Evolutionary conservation across 2,113 vertebrate species (phyloP), one percentile per base, ranked within the genome.

Genomic region (Serilophus lunatus): DNA sequence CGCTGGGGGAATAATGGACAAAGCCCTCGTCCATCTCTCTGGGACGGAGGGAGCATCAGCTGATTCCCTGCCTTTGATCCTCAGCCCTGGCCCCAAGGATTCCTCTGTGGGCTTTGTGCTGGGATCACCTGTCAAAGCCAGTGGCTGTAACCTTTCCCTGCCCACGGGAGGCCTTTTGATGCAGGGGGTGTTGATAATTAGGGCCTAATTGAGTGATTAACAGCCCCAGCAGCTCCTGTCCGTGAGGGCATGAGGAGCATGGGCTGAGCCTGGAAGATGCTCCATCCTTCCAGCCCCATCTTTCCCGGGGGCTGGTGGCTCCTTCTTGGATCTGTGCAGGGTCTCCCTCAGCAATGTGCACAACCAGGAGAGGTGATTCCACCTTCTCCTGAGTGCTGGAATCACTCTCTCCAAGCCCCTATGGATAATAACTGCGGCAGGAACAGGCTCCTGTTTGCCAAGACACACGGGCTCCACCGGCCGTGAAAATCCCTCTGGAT

Each of bases 131-230:
- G 96, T 94, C 97, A 96, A 71, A 93, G 82, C 60, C 92, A 97
- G 64, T 47, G 93, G 82, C 91, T 88, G 31, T 82, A 96, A 59
- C 95, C 95, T 96, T 95, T 93, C 93, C 90, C 95, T 69, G 95
- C 15, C 96, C 83, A 83, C 68, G 84, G 98, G 97, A 96, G 85
- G 94, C 65, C 95, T 96, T 98, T 97, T 96, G 97, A 98, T 96
- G 91, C 92, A 2, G 33, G 40, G 33, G 82, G 83, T 85, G 93
- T 96, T 97, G 97, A 97, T 98, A 98, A 98, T 98, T 97, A 97
- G 97, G 77, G 88, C 95, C 97, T 98, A 98, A 98, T 98, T 98
- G 98, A 97, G 97, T 98, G 97, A 98, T 98, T 98, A 98, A 97
- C 93, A 96, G 76, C 93, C 83, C 90, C 80, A 47, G 79, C 82